Base-by-base conservation (phyloP, 2,797 vertebrate genomes). In the Chromis chromis region DNA sequence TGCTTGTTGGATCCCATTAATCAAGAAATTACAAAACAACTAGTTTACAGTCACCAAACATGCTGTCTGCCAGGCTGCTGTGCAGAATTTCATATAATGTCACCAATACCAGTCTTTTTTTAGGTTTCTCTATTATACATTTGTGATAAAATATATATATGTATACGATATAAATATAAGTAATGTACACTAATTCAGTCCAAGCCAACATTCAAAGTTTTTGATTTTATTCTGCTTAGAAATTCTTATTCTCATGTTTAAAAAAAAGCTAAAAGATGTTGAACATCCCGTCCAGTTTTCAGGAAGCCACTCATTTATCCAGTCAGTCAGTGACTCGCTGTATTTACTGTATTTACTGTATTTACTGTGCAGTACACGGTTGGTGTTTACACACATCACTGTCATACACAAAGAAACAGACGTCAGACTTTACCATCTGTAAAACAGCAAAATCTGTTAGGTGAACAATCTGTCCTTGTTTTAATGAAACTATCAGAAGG, bases 41-140 rank as follows among this genome's bases (percentile, higher is more conserved):
- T 40, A 82, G 81, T 89, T 87, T 86, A 86, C 87, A 86, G 25
- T 59, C 70, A 64, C 25, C 19, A 57, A 36, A 76, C 59, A 60
- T 59, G 60, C 52, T 60, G 24, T 33, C 49, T 44, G 24, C 53
- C 28, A 22, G 24, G 44, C 56, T 54, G 60, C 74, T 60, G 31
- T 55, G 28, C 7, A 31, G 31, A 31, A 31, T 31, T 31, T 31
- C 31, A 31, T 31, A 31, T 8, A 31, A 31, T 2, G 31, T 31
- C 31, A 31, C 8, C 31, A 31, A 31, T 8, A 65, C 76, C 4
- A 24, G 22, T 13, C 3, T 54, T 24, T 12, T 16, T 54, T 12
- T 52, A 12, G 2, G 33, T 36, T 36, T 11, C 1, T 36, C 42
- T 27, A 13, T 62, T 16, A 25, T 25, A 56, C 31, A 62, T 69